A percentile compares a stretch with the other conserved stretches of the same genome.
Evolutionary conservation across 1,140 invertebrate species (phyloP).

Genomic region (Laodelphax striatellus): DNA sequence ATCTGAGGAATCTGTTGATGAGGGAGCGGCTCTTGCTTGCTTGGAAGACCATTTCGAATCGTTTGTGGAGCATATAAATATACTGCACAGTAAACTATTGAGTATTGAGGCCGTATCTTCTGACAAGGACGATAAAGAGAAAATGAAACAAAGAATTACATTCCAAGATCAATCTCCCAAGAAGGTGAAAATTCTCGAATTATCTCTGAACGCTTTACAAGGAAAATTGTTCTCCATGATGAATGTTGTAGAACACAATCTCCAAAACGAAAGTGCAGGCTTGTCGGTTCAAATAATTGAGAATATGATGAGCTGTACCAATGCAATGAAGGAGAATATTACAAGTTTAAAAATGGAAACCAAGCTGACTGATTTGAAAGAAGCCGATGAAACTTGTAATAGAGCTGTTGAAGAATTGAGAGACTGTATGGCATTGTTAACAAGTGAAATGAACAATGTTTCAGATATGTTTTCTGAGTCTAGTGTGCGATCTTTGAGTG

Average conservation of each 20-base stretch:
- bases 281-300: background rate
- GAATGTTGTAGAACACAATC: background rate
- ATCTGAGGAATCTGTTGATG: slow-evolving; percentile 21
- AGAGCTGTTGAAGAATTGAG: background rate
- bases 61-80: slow-evolving; percentile 21
- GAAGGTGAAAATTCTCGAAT: background rate
- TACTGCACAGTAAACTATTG: background rate
- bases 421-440: background rate
- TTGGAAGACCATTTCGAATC: slow-evolving; percentile 28
- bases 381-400: background rate
- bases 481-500: no score
- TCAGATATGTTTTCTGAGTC: no score
- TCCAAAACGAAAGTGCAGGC: background rate
- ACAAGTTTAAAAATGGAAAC: background rate
- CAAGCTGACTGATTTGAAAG: background rate
- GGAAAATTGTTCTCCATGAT: background rate
- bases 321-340: background rate
- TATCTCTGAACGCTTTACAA: background rate
- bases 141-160: background rate
- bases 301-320: background rate
- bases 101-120: background rate
- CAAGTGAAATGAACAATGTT: background rate
- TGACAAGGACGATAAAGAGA: background rate
- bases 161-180: background rate
- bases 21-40: slow-evolving; percentile 27